Base-by-base conservation (phyloP, 2,113 vertebrate species). In the Gymnobelideus leadbeateri region DNA sequence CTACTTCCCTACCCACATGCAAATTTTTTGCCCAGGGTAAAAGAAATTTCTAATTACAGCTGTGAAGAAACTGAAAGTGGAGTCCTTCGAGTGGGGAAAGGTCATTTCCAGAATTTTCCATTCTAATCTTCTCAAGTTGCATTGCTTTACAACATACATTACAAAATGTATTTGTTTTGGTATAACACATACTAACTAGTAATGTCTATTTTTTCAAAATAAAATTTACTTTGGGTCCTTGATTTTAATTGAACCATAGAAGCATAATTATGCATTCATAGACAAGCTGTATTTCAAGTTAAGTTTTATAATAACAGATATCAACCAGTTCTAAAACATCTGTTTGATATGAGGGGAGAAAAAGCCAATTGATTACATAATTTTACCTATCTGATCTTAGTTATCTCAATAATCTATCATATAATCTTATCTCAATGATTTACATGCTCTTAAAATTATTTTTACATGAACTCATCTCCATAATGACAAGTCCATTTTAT, bases 231-330 rank as follows among this genome's bases (percentile, higher is more conserved):
- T 91, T 77, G 89, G 57, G 14, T 92, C 84, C 91, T 37, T 92
- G 68, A 94, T 93, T 97, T 96, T 91, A 95, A 95, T 25, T 94
- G 43, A 95, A 96, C 96, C 1, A 91, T 89, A 24, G 12, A 14
- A 92, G 68, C 5, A 96, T 52, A 14, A 12, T 94, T 92, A 49
- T 1, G 92, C 24, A 68, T 91, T 93, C 96, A 95, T 43, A 92
- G 14, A 68, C 10, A 93, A 9, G 91, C 14, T 16, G 49, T 47
- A 12, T 12, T 61, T 93, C 91, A 24, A 8, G 92, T 49, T 91
- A 51, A 55, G 89, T 95, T 95, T 23, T 90, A 91, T 55, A 37
- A 37, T 68, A 37, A 68, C 31, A 68, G 54, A 26, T 55, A 25
- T 55, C 25, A 55, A 55, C 25, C 54, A 55, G 54, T 90, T 37